Evolutionary conservation across 53 echinoderm and acorn worm genomes (phyloP), one percentile per base, ranked within the genome.

Genomic region (Echinometra lucunter): DNA sequence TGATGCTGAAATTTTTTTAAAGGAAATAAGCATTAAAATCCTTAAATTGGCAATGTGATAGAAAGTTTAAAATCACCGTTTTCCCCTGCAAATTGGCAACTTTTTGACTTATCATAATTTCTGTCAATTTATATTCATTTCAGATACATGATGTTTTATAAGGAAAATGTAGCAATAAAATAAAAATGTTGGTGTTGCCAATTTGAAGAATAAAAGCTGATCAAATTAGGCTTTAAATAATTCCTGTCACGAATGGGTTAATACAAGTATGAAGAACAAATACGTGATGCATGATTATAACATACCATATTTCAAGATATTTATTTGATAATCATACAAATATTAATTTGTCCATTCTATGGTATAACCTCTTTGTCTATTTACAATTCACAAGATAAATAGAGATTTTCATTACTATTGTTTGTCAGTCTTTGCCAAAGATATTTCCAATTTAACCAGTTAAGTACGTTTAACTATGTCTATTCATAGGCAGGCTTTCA

Each of bases 301-400:
- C 60, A 91, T 63, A 91, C 60, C 60, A 91, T n/a, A n/a, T 63
- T 63, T 38, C 40, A 60, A 91, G 91, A 88, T 88, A 88, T 88
- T 88, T 88, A 88, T 88, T 88, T 32, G 56, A 63, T 91, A 91
- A 91, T 91, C 60, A 91, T 91, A 91, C 58, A 66, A 91, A 91
- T 91, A 91, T 60, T 56, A 66, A 58, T 91, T 60, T 91, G 42
- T 91, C 91, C 58, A 91, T 23, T 91, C 58, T 91, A 58, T 58
- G 55, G 66, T 23, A 91, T 91, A 91, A 66, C 91, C 91, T 91
- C 66, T 58, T 42, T 63, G 91, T 91, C 91, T 91, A 63, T 91
- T 66, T 91, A 91, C 66, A 91, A 57, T 66, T 66, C 27, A 66
- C 91, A 91, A 91, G 60, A 91, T 91, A 91, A 91, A 91, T 91